Base-by-base conservation (phyloP, 1,140 invertebrate species). In the Apolygus lucorum region DNA sequence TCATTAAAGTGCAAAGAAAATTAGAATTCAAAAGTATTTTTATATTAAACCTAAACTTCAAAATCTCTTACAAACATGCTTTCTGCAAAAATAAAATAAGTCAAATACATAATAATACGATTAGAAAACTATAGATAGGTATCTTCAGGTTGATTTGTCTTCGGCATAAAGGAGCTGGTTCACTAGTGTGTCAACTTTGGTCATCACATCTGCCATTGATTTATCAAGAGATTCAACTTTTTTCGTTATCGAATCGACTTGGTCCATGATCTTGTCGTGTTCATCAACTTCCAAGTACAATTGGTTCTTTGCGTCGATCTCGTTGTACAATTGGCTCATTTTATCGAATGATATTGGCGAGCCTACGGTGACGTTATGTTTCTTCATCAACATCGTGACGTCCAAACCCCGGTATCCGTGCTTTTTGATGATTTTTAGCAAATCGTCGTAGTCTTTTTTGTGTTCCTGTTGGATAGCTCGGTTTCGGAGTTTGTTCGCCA, bases 391-490 rank as follows among this genome's bases (percentile, higher is more conserved):
- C 62, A 63, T 25, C 2, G 22, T 26, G 4, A 63, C 17, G 17
- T 63, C 62, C 2, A 63, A 26, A 17, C 62, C 62, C 22, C 62
- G 62, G 17, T 25, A 63, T 1, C 62, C 62, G 26, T 63, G 62
- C 27, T 26, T 63, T 27, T 25, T 63, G 2, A 63, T 17, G 21
- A 63, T 25, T 17, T 27, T 27, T 17, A 63, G 17, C 26, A 63
- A 27, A 63, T 63, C 62, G 17, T 63, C 62, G 17, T 63, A 63
- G 62, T 63, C 26, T 26, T 8, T 63, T 27, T 25, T 63, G 26
- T 63, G 22, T 25, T 63, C 17, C 62, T 63, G 22, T 25, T 63
- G 17, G 22, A 8, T 25, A 8, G 26, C 21, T 14, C 17, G 1
- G 22, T 17, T 14, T 63, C 4, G 2, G 17, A 17, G 17, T 26